Base-by-base conservation (phyloP, 1,140 invertebrate genomes). In the Nasonia vitripennis region DNA sequence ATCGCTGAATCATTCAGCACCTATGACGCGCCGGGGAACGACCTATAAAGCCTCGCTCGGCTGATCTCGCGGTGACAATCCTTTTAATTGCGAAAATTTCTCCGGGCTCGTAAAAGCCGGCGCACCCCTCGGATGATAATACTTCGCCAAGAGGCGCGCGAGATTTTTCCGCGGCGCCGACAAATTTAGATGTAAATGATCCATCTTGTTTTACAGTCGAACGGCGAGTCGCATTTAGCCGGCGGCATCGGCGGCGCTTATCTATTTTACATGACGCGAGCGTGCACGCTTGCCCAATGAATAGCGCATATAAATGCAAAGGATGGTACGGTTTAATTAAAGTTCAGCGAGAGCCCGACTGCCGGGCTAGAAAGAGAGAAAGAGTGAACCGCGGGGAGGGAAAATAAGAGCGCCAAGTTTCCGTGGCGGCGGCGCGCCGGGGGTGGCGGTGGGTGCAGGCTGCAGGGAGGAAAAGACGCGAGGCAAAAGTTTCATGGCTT, bases 271-370 rank as follows among this genome's bases (percentile, higher is more conserved):
- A 86, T 86, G 85, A 83, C 81, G 55, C 74, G 48, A 37, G 70
- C 17, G 78, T 17, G 62, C 77, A 37, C 73, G 86, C 55, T 62
- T n/a, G 84, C 81, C 79, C 86, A 87, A 88, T 89, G 88, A 89
- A 89, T 89, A 87, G 86, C 84, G 87, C 86, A 83, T 89, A 88
- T 88, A 88, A 88, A 88, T 89, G 88, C 88, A 89, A 89, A 88
- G 87, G 88, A 80, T 87, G 88, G 81, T 81, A 81, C 86, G 86
- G 85, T 88, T 89, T 89, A 88, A 89, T 89, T 89, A 89, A 89
- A 89, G 83, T 88, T 88, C 80, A 83, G 73, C 84, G 83, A 87
- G 83, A 67, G 81, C 83, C 78, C 80, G 70, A 79, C 75, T 37
- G 78, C 23, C 31, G 20, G 74, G 37, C 11, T 45, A 55, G 31